Conservation (phyloP, 2,797 vertebrate species). For the Vultur gryphus region DNA sequence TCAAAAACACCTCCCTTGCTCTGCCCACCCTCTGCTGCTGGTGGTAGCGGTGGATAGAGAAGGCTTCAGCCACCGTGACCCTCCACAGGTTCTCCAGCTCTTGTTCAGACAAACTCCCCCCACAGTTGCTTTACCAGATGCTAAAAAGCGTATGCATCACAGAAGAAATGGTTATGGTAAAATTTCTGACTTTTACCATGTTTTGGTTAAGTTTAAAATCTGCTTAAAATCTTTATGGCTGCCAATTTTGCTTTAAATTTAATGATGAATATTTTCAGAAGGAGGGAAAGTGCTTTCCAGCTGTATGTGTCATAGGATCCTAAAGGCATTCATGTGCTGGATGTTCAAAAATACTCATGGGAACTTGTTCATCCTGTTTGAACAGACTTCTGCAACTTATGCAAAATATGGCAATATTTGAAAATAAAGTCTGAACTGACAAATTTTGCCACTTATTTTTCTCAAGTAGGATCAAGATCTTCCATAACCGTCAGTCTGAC, state of each 20-base stretch:
- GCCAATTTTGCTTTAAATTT: background rate
- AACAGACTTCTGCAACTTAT: background rate
- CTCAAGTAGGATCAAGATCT: background rate
- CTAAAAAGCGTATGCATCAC: background rate
- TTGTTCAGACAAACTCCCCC: background rate
- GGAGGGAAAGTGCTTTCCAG: background rate
- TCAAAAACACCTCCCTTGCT: background rate
- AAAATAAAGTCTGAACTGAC: background rate
- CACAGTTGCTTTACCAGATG: background rate
- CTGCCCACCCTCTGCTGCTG: background rate
- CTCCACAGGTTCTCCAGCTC: background rate
- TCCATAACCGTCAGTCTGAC: background rate
- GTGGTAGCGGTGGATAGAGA: background rate
- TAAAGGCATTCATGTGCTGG: background rate
- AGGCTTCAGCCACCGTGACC: background rate
- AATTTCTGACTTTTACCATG: background rate
- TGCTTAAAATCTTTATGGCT: background rate
- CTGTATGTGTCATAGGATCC: background rate
- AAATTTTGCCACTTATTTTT: background rate
- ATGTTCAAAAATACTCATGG: background rate
- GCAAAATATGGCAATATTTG: background rate
- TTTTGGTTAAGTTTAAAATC: background rate
- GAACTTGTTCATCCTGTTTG: background rate
- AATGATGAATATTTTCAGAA: background rate
- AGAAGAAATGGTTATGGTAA: background rate